Percentiles rank a stretch among this genome's conserved stretches.
Conservation (phyloP, 2,888 invertebrate genomes). For the Macaria liturata region DNA sequence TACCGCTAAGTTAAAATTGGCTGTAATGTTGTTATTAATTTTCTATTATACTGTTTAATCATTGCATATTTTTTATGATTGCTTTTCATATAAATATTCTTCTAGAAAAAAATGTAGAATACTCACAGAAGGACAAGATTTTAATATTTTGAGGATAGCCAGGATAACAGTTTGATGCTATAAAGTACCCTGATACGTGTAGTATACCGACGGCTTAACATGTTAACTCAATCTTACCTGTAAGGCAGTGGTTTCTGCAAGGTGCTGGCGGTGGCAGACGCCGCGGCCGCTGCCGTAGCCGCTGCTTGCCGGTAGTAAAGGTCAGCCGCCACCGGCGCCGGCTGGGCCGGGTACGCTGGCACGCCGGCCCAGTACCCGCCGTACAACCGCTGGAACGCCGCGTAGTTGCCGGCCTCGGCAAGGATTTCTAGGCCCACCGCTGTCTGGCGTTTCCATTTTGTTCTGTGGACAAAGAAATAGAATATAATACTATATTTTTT, state of each 20-base stretch:
- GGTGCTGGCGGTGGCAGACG: slow-evolving; percentile 85
- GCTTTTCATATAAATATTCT: too few relatives aligned
- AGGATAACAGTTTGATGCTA: too few relatives aligned
- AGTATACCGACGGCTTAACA: too few relatives aligned
- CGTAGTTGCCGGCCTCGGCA: slow-evolving; percentile 98
- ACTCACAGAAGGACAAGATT: too few relatives aligned
- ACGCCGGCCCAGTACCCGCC: slow-evolving; percentile 89
- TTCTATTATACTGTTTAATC: too few relatives aligned
- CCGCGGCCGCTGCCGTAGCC: slow-evolving; percentile 86
- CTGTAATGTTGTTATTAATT: too few relatives aligned
- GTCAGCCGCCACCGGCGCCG: slow-evolving; percentile 88
- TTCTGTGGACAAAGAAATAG: slow-evolving; percentile 82
- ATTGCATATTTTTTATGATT: too few relatives aligned
- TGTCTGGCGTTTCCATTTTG: slow-evolving; percentile 99
- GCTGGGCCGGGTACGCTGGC: slow-evolving; percentile 86
- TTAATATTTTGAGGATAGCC: too few relatives aligned
- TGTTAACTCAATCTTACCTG: slow-evolving; percentile 60
- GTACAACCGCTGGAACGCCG: slow-evolving; percentile 98
- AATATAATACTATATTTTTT: too few relatives aligned
- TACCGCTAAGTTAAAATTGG: too few relatives aligned
- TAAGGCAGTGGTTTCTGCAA: slow-evolving; percentile 95
- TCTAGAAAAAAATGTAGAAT: too few relatives aligned
- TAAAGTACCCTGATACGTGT: too few relatives aligned
- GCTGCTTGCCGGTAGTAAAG: slow-evolving; percentile 93
- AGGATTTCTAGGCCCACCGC: slow-evolving; percentile 98